Conservation (phyloP, 92 coral and sea anemone genomes). For the Blastomussa wellsi region DNA sequence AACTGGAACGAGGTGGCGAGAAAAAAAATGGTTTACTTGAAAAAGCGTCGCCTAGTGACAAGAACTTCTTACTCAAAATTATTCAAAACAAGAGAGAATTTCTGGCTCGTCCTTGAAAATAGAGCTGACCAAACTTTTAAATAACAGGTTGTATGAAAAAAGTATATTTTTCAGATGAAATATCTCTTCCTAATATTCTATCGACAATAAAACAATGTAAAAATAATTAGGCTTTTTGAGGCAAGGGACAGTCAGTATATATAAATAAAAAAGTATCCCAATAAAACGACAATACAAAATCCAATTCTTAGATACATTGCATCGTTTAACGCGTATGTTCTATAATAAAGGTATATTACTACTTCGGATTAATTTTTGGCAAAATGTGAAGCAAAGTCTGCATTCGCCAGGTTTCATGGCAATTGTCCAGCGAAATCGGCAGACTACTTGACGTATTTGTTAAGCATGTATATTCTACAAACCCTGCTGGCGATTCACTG, state of each 20-base stretch:
- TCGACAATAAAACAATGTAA: not conserved
- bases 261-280: not conserved
- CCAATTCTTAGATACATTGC: too few species aligned
- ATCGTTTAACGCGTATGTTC: not conserved
- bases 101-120: not conserved
- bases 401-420: not conserved
- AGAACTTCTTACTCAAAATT: too few species aligned
- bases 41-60: constrained; percentile 26
- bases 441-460: not conserved
- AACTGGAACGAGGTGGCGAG: not conserved
- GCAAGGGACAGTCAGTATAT: not conserved
- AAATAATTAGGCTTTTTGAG: not conserved
- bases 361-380: not conserved
- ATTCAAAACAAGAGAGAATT: not conserved
- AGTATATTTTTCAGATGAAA: not conserved
- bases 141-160: not conserved
- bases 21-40: constrained; percentile 23
- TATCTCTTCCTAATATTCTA: not conserved
- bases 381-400: not conserved
- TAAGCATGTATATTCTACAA: not conserved
- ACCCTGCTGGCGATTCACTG: not conserved
- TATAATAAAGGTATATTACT: not conserved
- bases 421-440: not conserved
- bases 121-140: not conserved
- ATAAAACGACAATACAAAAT: not conserved